A percentile compares a stretch with the other conserved stretches of the same genome.
These are phyloP conservation scores for Tricholaema leucomelas DNA, from an alignment of 2,113 vertebrate species.

Conservation along the genomic window DNA sequence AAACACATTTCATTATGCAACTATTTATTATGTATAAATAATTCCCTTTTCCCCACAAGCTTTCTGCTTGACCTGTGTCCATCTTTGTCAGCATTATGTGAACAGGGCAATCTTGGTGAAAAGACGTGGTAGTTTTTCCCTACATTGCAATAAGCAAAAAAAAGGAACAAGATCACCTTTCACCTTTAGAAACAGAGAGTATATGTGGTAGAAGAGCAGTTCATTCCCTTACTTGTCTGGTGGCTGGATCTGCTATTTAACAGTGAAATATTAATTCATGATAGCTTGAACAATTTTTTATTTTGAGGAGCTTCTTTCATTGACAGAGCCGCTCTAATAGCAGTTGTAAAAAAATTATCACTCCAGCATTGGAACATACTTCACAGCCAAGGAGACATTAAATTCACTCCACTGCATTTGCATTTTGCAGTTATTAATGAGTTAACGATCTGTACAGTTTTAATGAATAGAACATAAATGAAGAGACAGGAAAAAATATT, in stretches of 20 bases:
- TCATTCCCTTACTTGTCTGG: background rate
- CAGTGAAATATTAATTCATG: background rate
- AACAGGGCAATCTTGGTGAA: too few relatives aligned
- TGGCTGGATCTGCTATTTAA: background rate
- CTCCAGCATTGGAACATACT: background rate
- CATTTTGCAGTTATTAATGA: conserved; percentile 50
- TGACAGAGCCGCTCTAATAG: background rate
- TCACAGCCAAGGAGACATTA: background rate
- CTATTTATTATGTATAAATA: background rate
- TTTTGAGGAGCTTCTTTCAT: background rate
- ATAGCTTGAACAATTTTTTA: background rate
- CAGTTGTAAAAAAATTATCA: background rate
- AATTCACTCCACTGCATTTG: background rate
- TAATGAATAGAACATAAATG: conserved; percentile 61
- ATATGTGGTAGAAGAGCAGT: background rate
- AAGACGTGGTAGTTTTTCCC: background rate
- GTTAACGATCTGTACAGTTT: conserved; percentile 36
- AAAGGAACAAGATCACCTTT: background rate
- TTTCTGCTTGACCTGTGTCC: background rate
- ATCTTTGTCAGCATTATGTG: background rate
- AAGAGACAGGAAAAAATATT: background rate
- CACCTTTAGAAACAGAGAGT: background rate
- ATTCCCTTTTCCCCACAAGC: background rate
- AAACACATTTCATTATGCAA: accelerated
- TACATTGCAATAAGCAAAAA: background rate